phyloP scores from a whole-genome alignment of 2,797 vertebrate genomes.

The Crocidura indochinensis region DNA sequence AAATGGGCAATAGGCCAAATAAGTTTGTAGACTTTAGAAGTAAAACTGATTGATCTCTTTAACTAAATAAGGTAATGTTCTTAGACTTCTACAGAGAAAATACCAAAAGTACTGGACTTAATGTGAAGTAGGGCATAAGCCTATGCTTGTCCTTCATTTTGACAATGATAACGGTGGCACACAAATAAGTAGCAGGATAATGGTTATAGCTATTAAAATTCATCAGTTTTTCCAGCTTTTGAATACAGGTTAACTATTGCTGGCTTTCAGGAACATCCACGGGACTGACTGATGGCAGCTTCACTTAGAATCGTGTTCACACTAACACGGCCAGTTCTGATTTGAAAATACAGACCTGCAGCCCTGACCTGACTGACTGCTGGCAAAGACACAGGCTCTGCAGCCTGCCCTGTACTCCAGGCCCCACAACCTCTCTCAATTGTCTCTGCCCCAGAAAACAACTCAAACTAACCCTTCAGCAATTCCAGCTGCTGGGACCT shows the following conservation, averaged over 20 bases:
- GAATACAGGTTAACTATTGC: background rate
- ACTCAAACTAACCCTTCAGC: background rate
- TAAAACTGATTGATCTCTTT: constrained; percentile 17
- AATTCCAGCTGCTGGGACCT: background rate
- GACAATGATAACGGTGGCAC: background rate
- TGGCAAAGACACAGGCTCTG: background rate
- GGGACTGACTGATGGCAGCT: background rate
- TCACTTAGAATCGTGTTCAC: constrained; percentile 46
- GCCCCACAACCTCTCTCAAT: background rate
- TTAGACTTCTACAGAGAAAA: background rate
- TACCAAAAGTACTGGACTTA: background rate
- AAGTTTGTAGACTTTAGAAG: background rate
- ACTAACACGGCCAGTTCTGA: constrained; percentile 17
- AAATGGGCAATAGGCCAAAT: no score
- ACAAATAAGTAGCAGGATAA: constrained; percentile 30
- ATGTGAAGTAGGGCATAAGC: background rate
- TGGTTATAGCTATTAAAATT: background rate
- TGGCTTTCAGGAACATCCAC: constrained; percentile 30
- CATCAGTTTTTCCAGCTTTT: background rate
- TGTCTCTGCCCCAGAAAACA: constrained; percentile 4
- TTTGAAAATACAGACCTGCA: background rate
- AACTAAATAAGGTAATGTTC: background rate
- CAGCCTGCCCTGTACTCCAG: no score
- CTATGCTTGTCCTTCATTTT: background rate
- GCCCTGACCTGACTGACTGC: background rate